A percentile compares a stretch with the other conserved stretches of the same genome.
phyloP scores from a whole-genome alignment of 35 echinoderm and acorn worm species.

The Heliocidaris erythrogramma region DNA sequence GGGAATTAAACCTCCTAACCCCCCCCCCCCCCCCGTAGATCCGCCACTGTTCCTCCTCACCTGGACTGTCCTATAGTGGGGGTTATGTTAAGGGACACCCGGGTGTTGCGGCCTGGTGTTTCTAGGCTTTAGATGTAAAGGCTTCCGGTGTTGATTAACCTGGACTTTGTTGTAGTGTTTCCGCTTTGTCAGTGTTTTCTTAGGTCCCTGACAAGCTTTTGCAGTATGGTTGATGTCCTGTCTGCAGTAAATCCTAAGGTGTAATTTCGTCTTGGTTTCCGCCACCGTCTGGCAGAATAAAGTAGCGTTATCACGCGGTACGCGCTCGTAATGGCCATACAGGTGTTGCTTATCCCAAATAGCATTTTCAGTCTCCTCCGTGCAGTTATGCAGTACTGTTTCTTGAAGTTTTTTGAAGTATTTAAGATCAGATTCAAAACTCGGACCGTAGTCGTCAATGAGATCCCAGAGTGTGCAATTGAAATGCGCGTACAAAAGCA shows the following conservation, averaged over 20 bases:
- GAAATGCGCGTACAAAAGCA: not conserved
- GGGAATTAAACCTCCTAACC: no score
- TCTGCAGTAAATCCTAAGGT: not conserved
- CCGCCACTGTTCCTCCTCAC: no score
- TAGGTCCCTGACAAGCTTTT: not conserved
- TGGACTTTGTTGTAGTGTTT: no score
- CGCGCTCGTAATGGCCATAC: not conserved
- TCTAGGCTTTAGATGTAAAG: no score
- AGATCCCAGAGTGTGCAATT: not conserved
- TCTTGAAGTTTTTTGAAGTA: not conserved
- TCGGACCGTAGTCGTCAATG: not conserved
- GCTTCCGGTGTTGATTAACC: no score
- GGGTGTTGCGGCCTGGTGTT: no score
- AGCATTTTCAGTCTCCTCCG: not conserved
- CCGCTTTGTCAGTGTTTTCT: no score
- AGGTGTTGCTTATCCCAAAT: not conserved
- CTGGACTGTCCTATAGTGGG: no score
- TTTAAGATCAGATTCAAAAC: not conserved
- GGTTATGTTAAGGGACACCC: no score
- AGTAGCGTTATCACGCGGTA: not conserved
- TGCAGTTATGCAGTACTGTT: not conserved
- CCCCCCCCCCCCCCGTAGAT: no score
- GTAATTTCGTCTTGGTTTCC: not conserved
- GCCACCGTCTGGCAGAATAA: not conserved
- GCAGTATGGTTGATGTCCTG: not conserved